A percentile compares a stretch with the other conserved stretches of the same genome.
Evolutionary conservation across 2,113 vertebrate species (phyloP).

Genomic region (Hippolais icterina): DNA sequence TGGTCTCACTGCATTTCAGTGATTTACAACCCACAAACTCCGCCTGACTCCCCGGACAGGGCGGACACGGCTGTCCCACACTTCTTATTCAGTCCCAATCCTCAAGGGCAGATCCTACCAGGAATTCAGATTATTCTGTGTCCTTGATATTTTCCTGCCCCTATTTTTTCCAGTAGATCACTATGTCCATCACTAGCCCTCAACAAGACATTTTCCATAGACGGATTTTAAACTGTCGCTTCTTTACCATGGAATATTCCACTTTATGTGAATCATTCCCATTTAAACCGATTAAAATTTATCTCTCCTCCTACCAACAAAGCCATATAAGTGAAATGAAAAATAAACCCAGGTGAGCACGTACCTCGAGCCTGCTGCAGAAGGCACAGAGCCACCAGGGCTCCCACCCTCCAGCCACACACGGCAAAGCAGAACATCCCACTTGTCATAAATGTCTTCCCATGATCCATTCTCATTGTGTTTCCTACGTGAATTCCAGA

Average conservation of each 20-base stretch:
- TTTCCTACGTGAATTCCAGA: background rate
- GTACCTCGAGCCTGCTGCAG: background rate
- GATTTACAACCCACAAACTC: background rate
- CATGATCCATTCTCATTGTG: background rate
- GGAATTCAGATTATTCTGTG: no score
- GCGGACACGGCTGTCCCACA: accelerated
- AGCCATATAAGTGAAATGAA: background rate
- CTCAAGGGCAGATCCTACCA: background rate
- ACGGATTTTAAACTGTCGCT: background rate
- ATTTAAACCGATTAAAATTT: background rate
- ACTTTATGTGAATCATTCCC: background rate
- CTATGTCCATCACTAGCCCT: accelerated
- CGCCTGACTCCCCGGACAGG: accelerated
- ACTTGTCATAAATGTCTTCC: accelerated
- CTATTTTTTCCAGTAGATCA: background rate
- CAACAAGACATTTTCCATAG: background rate
- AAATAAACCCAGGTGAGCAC: background rate
- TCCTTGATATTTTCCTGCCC: accelerated
- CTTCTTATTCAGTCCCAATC: background rate
- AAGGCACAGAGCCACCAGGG: background rate
- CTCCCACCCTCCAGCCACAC: background rate
- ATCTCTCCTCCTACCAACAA: background rate
- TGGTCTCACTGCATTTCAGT: background rate
- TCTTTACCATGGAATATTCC: background rate
- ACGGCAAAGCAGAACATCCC: background rate